Conservation (phyloP, 2,888 invertebrate genomes). For the Tiliacea citrago region DNA sequence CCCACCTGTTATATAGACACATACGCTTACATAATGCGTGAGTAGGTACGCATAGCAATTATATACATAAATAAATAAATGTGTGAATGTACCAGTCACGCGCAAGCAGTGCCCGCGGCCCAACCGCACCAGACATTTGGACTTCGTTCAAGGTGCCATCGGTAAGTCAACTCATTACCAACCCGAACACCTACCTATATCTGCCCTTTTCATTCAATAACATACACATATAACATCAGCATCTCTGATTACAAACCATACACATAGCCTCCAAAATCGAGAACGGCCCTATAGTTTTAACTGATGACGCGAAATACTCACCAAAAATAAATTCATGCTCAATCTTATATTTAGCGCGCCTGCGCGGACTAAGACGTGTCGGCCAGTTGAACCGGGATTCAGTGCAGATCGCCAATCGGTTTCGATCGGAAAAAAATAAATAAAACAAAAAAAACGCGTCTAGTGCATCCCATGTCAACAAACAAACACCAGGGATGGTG, state of each 20-base stretch:
- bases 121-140: slow-evolving; percentile 68
- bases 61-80: slow-evolving; percentile 66
- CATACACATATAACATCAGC: slow-evolving; percentile 10
- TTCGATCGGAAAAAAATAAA: slow-evolving; percentile 72
- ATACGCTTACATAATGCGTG: slow-evolving; percentile 44
- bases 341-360: slow-evolving; percentile 90
- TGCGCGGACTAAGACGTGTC: slow-evolving; percentile 84
- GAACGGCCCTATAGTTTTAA: slow-evolving; percentile 70
- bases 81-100: slow-evolving; percentile 76
- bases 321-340: slow-evolving; percentile 90
- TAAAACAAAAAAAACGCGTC: slow-evolving; percentile 70
- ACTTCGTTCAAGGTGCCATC: slow-evolving; percentile 71
- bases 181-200: slow-evolving; percentile 17
- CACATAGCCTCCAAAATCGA: slow-evolving; percentile 67
- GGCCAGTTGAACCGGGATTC: slow-evolving; percentile 88
- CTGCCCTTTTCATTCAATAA: slow-evolving; percentile 47
- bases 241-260: slow-evolving; percentile 63
- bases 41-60: slow-evolving; percentile 74
- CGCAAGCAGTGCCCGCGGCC: slow-evolving; percentile 58
- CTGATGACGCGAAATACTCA: slow-evolving; percentile 88
- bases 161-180: slow-evolving; percentile 63
- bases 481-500: slow-evolving; percentile 78
- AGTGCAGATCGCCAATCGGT: slow-evolving; percentile 86
- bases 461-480: slow-evolving; percentile 75
- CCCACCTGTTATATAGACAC: slow-evolving; percentile 45